Evolutionary conservation across 2,113 vertebrate genomes (phyloP).

Genomic region (Cottus gobio): DNA sequence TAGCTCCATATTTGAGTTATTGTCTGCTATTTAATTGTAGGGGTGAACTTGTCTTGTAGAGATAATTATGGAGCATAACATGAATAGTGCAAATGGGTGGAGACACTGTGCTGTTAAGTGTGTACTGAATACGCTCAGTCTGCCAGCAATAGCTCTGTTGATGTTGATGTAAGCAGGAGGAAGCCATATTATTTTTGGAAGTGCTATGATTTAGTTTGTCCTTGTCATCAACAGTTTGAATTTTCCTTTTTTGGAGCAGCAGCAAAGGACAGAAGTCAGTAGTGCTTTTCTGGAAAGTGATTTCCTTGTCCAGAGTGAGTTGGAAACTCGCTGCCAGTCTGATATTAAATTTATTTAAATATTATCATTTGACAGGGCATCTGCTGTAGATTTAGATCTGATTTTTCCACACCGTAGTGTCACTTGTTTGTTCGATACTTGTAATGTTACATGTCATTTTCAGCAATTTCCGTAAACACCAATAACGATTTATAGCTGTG

Average conservation of each 20-base stretch:
- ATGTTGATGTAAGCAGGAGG: not conserved
- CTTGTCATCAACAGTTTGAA: not conserved
- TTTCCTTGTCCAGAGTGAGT: not conserved
- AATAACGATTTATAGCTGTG: slow-evolving; percentile 35
- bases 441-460: not conserved
- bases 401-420: not conserved
- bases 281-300: not conserved
- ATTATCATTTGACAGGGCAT: not conserved
- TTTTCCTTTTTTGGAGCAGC: not conserved
- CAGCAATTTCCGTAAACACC: slow-evolving; percentile 33
- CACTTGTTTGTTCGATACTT: slow-evolving; percentile 3
- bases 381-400: not conserved
- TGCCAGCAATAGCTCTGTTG: not conserved
- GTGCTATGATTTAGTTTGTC: not conserved
- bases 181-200: not conserved
- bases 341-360: not conserved
- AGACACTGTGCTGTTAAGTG: not conserved
- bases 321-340: not conserved
- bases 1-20: not conserved
- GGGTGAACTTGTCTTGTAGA: not conserved
- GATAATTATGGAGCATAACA: too few relatives aligned
- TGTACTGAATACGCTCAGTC: not conserved
- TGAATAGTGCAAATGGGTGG: not conserved
- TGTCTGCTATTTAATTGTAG: not conserved
- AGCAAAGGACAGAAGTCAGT: not conserved